Conservation (phyloP, 2,888 invertebrate genomes). For the Calliphora vomitoria region DNA sequence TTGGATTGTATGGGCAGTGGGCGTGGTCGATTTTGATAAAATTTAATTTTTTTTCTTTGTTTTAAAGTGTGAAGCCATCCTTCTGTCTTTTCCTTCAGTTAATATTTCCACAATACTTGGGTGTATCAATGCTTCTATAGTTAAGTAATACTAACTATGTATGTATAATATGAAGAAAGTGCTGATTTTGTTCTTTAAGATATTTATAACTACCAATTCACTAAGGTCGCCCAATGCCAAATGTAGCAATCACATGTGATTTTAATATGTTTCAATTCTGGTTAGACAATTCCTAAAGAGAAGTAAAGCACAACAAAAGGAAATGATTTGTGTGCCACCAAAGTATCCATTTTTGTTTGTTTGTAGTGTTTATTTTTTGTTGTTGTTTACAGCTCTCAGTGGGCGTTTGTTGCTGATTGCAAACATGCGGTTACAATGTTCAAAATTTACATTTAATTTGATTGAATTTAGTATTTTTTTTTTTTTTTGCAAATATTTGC, state of each 20-base stretch:
- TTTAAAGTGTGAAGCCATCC: too few relatives aligned
- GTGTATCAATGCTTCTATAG: too few relatives aligned
- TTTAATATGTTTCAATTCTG: constrained; percentile 16
- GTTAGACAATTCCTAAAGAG: constrained; percentile 30
- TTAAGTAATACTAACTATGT: too few relatives aligned
- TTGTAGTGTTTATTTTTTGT: constrained; percentile 22
- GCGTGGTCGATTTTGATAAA: too few relatives aligned
- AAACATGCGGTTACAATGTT: constrained; percentile 80
- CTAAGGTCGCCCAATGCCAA: neutral
- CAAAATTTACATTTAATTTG: constrained; percentile 78
- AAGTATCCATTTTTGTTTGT: constrained; percentile 40
- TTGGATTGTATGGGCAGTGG: too few relatives aligned
- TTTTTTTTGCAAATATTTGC: constrained; percentile 28
- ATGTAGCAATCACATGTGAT: neutral
- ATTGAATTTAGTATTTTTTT: constrained; percentile 71
- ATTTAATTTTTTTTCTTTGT: too few relatives aligned
- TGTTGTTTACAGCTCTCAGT: constrained; percentile 71
- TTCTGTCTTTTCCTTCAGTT: too few relatives aligned
- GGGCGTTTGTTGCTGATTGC: constrained; percentile 80
- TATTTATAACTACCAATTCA: too few relatives aligned
- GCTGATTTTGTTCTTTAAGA: too few relatives aligned
- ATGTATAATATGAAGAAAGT: too few relatives aligned
- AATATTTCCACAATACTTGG: too few relatives aligned
- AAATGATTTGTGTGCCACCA: constrained; percentile 59
- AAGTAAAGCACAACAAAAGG: constrained; percentile 19